These are phyloP conservation scores for Oncorhynchus tshawytscha DNA, from an alignment of 2,113 vertebrate genomes.

Conservation along the genomic window DNA sequence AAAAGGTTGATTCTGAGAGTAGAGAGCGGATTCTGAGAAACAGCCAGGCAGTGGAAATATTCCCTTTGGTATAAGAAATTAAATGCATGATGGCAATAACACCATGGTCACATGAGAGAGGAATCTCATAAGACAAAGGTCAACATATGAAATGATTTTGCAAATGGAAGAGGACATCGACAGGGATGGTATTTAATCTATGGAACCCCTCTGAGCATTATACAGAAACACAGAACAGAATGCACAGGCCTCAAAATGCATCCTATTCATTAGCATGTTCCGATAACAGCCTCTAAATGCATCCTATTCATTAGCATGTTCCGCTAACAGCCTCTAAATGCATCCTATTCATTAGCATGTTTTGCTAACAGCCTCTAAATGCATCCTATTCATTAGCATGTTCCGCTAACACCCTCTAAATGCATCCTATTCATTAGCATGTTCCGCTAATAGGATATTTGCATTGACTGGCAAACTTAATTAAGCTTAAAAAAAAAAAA, in stretches of 20 bases:
- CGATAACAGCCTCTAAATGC: too few relatives aligned
- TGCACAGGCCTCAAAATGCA: not conserved
- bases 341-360: too few relatives aligned
- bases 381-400: too few relatives aligned
- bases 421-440: too few relatives aligned
- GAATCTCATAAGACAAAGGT: constrained; percentile 14
- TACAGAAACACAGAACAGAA: not conserved
- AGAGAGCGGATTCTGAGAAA: not conserved
- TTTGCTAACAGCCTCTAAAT: too few relatives aligned
- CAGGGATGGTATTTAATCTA: constrained; percentile 4
- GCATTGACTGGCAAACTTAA: not conserved
- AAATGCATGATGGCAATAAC: constrained; percentile 5
- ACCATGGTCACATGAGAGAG: not conserved
- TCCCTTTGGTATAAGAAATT: not conserved
- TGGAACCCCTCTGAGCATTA: not conserved
- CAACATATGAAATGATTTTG: constrained; percentile 8
- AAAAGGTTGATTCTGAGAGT: too few relatives aligned
- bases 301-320: too few relatives aligned
- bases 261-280: not conserved
- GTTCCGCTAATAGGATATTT: not conserved
- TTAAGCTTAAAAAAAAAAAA: not conserved
- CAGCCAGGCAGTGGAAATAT: not conserved
- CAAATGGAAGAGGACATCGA: constrained; percentile 2
- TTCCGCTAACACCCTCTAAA: too few relatives aligned
- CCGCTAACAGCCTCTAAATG: too few relatives aligned